Base-by-base conservation (phyloP, 2,797 vertebrate genomes). In the Lacerta agilis region DNA sequence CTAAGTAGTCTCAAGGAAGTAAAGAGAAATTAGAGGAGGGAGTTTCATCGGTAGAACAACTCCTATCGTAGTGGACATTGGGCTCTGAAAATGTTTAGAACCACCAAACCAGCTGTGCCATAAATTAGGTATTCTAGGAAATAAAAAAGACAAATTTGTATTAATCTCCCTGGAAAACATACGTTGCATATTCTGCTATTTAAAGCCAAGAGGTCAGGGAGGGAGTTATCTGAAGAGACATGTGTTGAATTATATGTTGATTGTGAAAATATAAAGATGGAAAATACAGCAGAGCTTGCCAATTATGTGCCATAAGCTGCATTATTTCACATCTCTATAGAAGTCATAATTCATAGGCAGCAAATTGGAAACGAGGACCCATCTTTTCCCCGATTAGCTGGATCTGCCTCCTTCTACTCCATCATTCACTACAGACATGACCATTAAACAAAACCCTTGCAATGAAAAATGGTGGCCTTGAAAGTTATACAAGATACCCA, bases 161-260 rank as follows among this genome's bases (percentile, higher is more conserved):
- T 96, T 96, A 96, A 96, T 97, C 96, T 97, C 93, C 77, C 96
- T 96, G 96, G 96, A 97, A 97, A 96, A 95, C 95, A 94, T 25
- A 87, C 93, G 94, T 91, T 97, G 93, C 95, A 86, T 95, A 95
- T 96, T 96, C 93, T 95, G 94, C 95, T 97, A 89, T 96, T 97
- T 97, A 95, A 97, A 96, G 96, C 93, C 93, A 93, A 90, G 67
- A 80, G 96, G 96, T 97, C 96, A 96, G 93, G 89, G 92, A 92
- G 94, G 92, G 95, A 97, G 95, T 95, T 94, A 94, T 93, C 95
- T 93, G 93, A 88, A 91, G 81, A 95, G 96, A 95, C 95, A 96
- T 82, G 80, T 85, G 93, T 92, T 95, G 95, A 97, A 97, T 96
- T 95, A 95, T 90, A 90, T 77, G 91, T 92, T 85, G 94, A 95